A percentile compares a stretch with the other conserved stretches of the same genome.
Conservation (phyloP, 2,113 vertebrate genomes). For the Aix galericulata region DNA sequence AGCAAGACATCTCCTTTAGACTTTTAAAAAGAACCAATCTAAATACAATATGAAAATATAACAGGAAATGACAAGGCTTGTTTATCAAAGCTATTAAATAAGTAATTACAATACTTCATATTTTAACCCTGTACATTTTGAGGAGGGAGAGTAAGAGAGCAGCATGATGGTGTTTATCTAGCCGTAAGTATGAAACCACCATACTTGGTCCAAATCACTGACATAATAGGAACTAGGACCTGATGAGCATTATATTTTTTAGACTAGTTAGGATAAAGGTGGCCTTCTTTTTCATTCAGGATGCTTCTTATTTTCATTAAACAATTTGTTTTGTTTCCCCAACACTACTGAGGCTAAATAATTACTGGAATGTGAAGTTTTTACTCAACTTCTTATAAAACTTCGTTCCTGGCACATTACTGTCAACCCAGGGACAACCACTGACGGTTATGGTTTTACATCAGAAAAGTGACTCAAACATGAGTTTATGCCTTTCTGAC, state of each 20-base stretch:
- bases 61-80: neutral
- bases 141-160: neutral
- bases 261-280: neutral
- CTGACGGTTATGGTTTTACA: neutral
- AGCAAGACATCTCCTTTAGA: neutral
- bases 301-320: neutral
- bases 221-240: neutral
- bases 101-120: neutral
- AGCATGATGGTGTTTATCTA: neutral
- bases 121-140: neutral
- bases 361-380: neutral
- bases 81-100: neutral
- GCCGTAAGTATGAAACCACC: neutral
- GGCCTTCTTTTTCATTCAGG: neutral
- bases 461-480: neutral
- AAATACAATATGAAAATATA: neutral
- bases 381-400: neutral
- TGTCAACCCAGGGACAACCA: neutral
- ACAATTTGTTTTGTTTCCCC: neutral
- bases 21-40: neutral
- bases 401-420: neutral
- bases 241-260: neutral
- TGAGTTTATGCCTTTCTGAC: neutral
- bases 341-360: neutral
- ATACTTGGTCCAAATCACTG: rapidly evolving